Percentiles rank a stretch among this genome's conserved stretches.
These are phyloP conservation scores for Brachypalpus laphriformis DNA, from an alignment of 2,888 invertebrate species.

Conservation along the genomic window DNA sequence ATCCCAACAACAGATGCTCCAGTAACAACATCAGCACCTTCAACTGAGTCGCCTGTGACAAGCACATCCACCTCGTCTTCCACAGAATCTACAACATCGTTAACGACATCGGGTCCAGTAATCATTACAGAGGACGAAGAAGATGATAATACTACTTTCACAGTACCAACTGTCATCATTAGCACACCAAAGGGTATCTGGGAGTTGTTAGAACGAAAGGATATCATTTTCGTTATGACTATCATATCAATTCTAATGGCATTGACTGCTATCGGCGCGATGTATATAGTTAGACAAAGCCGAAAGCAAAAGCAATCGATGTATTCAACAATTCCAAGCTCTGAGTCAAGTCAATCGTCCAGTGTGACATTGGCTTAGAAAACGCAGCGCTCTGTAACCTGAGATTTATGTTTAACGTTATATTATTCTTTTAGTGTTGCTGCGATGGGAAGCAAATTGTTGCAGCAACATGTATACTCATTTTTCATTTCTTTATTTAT, in stretches of 20 bases:
- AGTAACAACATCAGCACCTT: neutral
- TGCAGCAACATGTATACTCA: conserved; percentile 36
- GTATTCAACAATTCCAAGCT: conserved; percentile 79
- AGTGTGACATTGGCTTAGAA: conserved; percentile 54
- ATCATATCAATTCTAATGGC: conserved; percentile 65
- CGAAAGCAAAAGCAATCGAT: conserved; percentile 75
- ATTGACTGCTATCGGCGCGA: conserved; percentile 63
- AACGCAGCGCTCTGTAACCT: conserved; percentile 61
- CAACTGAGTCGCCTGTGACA: neutral
- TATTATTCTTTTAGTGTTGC: neutral
- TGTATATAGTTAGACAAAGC: neutral
- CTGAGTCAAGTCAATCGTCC: conserved; percentile 77
- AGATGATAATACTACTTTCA: neutral
- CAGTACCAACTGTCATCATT: conserved; percentile 11
- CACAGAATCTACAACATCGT: conserved; percentile 12
- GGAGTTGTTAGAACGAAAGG: conserved; percentile 65
- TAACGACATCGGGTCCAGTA: conserved; percentile 12
- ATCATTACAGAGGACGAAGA: neutral
- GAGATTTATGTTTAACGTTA: conserved; percentile 38
- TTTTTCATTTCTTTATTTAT: conserved; percentile 31
- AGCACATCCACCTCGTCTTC: neutral
- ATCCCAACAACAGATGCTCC: conserved; percentile 6
- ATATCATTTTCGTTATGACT: conserved; percentile 65
- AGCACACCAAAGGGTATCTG: conserved; percentile 56
- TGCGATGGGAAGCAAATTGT: neutral